A percentile compares a stretch with the other conserved stretches of the same genome.
Evolutionary conservation across 2,113 vertebrate species (phyloP).

Genomic region (Charina bottae): DNA sequence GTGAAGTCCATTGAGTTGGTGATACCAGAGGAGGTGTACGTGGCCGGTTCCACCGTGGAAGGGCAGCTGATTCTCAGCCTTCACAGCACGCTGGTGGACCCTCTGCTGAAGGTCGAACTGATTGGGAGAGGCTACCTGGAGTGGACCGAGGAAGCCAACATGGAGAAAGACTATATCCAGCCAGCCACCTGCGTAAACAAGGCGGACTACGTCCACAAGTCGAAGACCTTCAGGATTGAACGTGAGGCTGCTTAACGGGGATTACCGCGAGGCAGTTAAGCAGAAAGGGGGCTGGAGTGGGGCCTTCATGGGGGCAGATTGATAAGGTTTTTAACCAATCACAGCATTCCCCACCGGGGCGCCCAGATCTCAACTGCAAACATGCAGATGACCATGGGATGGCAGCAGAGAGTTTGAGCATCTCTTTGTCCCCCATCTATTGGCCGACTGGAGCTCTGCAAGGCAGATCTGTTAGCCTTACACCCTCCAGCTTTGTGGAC

Average conservation of each 20-base stretch:
- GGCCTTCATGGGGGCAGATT: neutral
- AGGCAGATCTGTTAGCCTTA: neutral
- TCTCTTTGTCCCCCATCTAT: neutral
- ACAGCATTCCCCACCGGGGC: neutral
- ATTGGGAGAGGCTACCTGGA: conserved; percentile 66
- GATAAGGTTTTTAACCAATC: neutral
- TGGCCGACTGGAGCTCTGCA: neutral
- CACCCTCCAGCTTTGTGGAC: neutral
- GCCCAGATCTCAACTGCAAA: neutral
- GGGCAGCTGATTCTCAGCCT: conserved; percentile 60
- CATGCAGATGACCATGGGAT: neutral
- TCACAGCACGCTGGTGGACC: conserved; percentile 60
- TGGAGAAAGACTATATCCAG: conserved; percentile 49
- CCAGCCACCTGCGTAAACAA: conserved; percentile 62
- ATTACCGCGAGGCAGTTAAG: neutral
- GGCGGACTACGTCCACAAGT: conserved; percentile 63
- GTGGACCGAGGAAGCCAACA: conserved; percentile 61
- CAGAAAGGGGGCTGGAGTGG: neutral
- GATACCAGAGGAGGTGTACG: conserved; percentile 61
- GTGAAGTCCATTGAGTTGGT: conserved; percentile 59
- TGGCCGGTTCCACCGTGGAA: conserved; percentile 52
- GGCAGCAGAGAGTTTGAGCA: neutral
- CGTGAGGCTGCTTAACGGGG: conserved; percentile 49
- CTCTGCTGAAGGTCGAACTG: conserved; percentile 58
- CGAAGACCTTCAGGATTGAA: conserved; percentile 53